phyloP scores from a whole-genome alignment of 1,140 invertebrate species.

The Brachionus asplanchnoidis region DNA sequence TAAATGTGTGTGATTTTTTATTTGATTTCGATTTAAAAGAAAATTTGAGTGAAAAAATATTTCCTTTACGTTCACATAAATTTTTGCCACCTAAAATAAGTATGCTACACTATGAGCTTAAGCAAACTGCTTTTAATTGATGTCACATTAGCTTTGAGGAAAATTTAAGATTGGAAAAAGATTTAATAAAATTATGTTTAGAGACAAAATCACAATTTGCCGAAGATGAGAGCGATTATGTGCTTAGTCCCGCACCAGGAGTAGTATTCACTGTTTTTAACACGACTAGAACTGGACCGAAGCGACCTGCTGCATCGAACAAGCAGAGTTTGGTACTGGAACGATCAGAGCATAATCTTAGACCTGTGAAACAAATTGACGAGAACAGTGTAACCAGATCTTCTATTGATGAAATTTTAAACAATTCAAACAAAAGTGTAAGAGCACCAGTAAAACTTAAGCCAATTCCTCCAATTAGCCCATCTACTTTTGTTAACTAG shows the following conservation, averaged over 20 bases:
- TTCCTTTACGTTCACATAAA: not conserved
- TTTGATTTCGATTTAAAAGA: not conserved
- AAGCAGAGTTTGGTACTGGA: constrained; percentile 6
- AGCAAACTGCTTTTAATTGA: not conserved
- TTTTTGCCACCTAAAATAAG: constrained; percentile 25
- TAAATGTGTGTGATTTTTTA: not conserved
- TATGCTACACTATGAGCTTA: not conserved
- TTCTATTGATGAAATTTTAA: constrained; percentile 19
- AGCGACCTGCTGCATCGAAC: constrained; percentile 13
- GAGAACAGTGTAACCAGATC: not conserved
- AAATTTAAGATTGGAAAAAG: not conserved
- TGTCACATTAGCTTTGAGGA: not conserved
- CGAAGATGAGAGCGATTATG: constrained; percentile 19
- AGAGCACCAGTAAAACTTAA: not conserved
- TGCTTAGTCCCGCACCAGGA: not conserved
- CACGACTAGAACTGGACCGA: constrained; percentile 12
- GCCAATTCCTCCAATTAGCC: constrained; percentile 8
- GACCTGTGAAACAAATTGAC: constrained; percentile 12
- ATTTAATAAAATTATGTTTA: not conserved
- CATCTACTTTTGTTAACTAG: not conserved
- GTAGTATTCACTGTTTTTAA: constrained; percentile 36
- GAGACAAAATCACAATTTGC: not conserved
- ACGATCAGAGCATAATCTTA: not conserved
- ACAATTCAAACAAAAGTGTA: not conserved
- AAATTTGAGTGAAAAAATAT: not conserved